Conservation (phyloP, 2,113 vertebrate genomes). For the Caloenas nicobarica region DNA sequence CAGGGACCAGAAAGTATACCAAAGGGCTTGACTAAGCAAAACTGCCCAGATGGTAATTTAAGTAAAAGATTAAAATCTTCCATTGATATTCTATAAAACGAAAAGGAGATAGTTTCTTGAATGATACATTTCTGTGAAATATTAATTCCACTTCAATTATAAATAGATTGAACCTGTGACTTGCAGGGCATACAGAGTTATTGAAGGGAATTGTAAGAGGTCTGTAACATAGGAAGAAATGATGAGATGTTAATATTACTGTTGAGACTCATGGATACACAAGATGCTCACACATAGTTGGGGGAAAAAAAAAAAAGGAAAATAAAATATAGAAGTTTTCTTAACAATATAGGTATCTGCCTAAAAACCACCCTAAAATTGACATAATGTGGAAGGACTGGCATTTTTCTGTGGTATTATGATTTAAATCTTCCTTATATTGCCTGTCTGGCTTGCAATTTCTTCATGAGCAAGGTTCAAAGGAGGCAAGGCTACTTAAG, state of each 20-base stretch:
- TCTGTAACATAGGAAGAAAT: background rate
- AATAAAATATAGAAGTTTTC: background rate
- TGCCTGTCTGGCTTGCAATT: background rate
- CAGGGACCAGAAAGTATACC: background rate
- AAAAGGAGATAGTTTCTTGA: background rate
- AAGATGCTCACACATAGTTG: background rate
- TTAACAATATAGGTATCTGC: background rate
- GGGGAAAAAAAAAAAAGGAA: background rate
- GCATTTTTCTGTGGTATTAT: background rate
- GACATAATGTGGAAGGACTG: background rate
- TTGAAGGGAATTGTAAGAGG: background rate
- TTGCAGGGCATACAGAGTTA: background rate
- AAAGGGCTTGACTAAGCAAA: background rate
- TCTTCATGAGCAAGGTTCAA: background rate
- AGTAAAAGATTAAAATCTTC: background rate
- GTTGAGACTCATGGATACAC: background rate
- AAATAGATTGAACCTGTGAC: background rate
- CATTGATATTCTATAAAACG: background rate
- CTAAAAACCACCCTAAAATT: background rate
- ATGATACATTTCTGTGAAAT: background rate
- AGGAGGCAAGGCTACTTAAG: background rate
- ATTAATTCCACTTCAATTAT: background rate
- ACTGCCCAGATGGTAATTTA: background rate
- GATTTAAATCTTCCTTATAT: background rate
- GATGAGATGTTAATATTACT: background rate